Evolutionary conservation across 2,888 invertebrate species (phyloP), one percentile per base, ranked within the genome.

Genomic region (Eurytoma adleriae): DNA sequence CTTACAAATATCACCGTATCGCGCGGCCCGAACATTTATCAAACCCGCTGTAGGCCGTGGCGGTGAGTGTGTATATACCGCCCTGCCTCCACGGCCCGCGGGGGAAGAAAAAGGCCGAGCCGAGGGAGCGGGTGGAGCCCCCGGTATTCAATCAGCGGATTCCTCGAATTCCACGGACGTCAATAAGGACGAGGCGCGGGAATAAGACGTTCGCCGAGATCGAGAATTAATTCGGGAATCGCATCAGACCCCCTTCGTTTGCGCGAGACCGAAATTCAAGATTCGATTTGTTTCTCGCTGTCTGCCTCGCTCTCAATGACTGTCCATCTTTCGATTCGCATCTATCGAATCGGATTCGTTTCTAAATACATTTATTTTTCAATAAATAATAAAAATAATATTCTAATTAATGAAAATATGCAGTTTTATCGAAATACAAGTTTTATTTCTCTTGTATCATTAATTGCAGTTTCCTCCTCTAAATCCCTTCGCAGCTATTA

Each of bases 101-200:
- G 83, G 83, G 78, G 78, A 73, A 56, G 50, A 67, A 74, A 74
- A 61, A 62, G 24, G 68, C 66, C 20, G 50, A 69, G 27, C 13
- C 68, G 61, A 66, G 24, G 76, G 71, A 71, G 69, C 59, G 27
- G 27, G 61, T 61, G 52, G 62, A 71, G 74, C 67, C 67, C 83
- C 79, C 83, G 85, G 85, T 87, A 89, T 90, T 90, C 90, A 90
- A 90, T 90, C 90, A 90, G 85, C 85, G 85, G 84, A 90, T 90
- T 86, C 90, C 89, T 84, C 78, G 84, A 83, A 90, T 90, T 90
- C 90, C 89, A 82, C 80, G 80, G 83, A 86, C 88, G 83, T 88
- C 89, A 86, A 89, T 89, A 87, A 87, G 74, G 70, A 76, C 18
- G 85, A 78, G 59, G 61, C 50, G 40, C 70, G 84, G 40, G 84